Conservation (phyloP, 2,113 vertebrate genomes). For the Larimichthys polyactis region DNA sequence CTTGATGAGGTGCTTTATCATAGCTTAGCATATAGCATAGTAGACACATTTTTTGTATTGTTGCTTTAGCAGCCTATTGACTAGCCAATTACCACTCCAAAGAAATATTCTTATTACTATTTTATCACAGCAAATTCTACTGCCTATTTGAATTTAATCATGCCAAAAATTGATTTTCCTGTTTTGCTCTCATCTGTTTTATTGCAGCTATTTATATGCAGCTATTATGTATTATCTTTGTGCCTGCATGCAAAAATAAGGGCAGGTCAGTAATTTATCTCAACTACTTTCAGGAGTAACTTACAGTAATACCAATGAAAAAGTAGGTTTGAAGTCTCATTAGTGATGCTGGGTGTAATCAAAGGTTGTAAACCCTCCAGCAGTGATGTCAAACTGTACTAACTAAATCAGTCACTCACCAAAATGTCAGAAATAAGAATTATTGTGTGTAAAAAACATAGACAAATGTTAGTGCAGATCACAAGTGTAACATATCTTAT, state of each 20-base stretch:
- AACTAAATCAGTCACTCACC: not conserved
- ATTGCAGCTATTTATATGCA: not conserved
- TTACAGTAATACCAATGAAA: not conserved
- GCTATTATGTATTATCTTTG: not conserved
- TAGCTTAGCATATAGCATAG: not conserved
- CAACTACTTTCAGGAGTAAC: not conserved
- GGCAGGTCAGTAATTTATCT: not conserved
- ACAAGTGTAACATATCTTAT: not conserved
- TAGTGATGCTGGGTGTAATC: not conserved
- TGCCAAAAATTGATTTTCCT: not conserved
- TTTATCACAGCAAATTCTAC: not conserved
- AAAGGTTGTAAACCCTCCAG: not conserved
- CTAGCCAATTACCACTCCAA: not conserved
- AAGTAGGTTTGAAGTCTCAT: not conserved
- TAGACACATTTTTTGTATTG: not conserved
- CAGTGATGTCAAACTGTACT: not conserved
- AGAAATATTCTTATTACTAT: conserved; percentile 25
- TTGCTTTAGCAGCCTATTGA: conserved; percentile 29
- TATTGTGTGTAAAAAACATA: not conserved
- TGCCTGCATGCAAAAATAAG: not conserved
- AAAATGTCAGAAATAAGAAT: not conserved
- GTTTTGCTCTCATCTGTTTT: conserved; percentile 4
- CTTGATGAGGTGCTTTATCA: too few species aligned
- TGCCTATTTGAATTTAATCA: conserved; percentile 1
- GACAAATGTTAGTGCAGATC: not conserved